Conservation (phyloP, 2,888 invertebrate genomes). For the Pheosia gnoma region DNA sequence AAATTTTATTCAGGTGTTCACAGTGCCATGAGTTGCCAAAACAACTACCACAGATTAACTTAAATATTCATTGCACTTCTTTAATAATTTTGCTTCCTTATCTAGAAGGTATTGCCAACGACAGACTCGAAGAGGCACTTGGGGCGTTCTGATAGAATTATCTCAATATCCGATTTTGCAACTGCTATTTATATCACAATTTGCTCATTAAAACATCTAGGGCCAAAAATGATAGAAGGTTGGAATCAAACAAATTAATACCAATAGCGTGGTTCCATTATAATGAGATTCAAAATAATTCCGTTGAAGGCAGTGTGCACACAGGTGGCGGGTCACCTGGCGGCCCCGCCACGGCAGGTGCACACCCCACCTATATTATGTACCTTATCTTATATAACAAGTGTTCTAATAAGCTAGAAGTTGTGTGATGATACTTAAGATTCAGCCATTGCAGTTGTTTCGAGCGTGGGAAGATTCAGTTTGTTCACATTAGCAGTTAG, state of each 20-base stretch:
- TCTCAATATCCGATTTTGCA: too few relatives aligned
- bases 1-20: neutral
- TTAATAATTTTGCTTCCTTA: neutral
- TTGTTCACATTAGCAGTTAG: too few relatives aligned
- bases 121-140: too few relatives aligned
- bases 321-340: conserved; percentile 66
- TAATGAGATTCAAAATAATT: conserved; percentile 13
- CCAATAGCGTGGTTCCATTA: neutral
- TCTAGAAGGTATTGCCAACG: neutral
- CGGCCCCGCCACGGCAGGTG: conserved; percentile 64
- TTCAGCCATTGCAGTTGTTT: neutral
- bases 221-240: too few relatives aligned
- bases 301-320: conserved; percentile 20
- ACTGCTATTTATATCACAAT: too few relatives aligned
- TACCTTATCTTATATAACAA: neutral
- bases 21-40: neutral
- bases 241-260: too few relatives aligned
- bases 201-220: too few relatives aligned
- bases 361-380: conserved; percentile 51
- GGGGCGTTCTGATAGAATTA: too few relatives aligned
- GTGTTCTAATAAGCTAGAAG: neutral
- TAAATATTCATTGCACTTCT: neutral
- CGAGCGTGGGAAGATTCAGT: neutral
- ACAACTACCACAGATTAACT: neutral
- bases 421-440: neutral